These are phyloP conservation scores for Petrosia ficiformis DNA, from an alignment of 37 sponge, comb jelly and placozoan genomes.

Conservation along the genomic window DNA sequence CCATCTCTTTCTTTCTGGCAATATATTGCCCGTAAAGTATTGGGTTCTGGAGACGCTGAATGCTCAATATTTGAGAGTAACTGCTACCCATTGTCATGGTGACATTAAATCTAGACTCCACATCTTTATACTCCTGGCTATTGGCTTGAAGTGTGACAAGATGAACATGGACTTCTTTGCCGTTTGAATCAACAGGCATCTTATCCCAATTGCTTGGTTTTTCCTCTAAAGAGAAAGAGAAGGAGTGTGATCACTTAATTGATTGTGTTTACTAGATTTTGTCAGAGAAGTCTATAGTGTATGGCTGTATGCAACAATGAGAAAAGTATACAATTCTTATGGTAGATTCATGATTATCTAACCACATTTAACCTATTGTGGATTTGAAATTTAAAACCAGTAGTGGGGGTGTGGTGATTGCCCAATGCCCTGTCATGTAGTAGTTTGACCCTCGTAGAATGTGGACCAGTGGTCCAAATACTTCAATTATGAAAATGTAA, in stretches of 20 bases:
- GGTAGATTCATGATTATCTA: too few species aligned
- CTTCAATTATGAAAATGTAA: too few species aligned
- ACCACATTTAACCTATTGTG: too few species aligned
- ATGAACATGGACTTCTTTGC: constrained; percentile 18
- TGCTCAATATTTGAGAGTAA: constrained; percentile 33
- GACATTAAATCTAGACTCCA: constrained; percentile 13
- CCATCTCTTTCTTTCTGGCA: constrained; percentile 51
- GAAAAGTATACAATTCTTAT: too few species aligned
- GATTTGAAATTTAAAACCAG: not conserved
- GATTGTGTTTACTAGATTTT: too few species aligned
- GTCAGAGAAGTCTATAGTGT: not conserved
- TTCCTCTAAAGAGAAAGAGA: too few species aligned
- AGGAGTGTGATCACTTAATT: too few species aligned
- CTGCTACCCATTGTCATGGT: constrained; percentile 9
- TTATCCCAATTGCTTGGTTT: constrained; percentile 26
- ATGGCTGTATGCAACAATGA: not conserved
- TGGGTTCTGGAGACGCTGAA: constrained; percentile 70
- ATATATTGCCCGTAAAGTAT: constrained; percentile 41
- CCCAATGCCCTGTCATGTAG: too few species aligned
- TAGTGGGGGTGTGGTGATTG: too few species aligned
- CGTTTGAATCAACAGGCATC: constrained; percentile 38
- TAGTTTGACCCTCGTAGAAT: too few species aligned
- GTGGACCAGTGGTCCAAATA: too few species aligned
- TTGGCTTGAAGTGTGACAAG: constrained; percentile 16
- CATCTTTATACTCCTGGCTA: constrained; percentile 31